A percentile compares a stretch with the other conserved stretches of the same genome.
These are phyloP conservation scores for Tapera naevia DNA, from an alignment of 2,797 vertebrate species.

Conservation along the genomic window DNA sequence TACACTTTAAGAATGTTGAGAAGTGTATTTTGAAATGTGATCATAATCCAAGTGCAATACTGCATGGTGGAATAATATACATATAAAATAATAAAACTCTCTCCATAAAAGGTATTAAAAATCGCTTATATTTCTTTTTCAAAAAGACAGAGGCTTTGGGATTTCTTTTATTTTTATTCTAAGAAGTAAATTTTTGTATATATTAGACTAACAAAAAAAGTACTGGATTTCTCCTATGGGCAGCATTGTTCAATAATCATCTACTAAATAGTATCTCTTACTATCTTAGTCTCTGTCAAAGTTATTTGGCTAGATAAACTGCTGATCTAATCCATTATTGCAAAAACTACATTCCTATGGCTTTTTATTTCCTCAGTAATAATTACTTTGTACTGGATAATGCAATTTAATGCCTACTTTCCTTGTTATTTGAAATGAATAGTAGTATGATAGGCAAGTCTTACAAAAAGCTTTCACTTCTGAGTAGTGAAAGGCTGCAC, in stretches of 20 bases:
- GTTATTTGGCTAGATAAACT: slow-evolving; percentile 25
- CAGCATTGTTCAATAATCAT: neutral
- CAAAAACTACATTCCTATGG: neutral
- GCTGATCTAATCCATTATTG: slow-evolving; percentile 25
- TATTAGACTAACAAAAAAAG: neutral
- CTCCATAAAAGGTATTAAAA: neutral
- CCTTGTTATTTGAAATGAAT: slow-evolving; percentile 48
- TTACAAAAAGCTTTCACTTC: slow-evolving; percentile 45
- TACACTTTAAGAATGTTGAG: neutral
- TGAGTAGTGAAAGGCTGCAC: slow-evolving; percentile 36
- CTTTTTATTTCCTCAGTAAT: slow-evolving; percentile 40
- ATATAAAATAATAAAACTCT: neutral
- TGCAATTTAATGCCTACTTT: slow-evolving; percentile 39
- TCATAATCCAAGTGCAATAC: neutral
- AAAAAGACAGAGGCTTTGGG: neutral
- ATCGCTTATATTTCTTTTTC: neutral
- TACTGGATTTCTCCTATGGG: neutral
- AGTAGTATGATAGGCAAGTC: slow-evolving; percentile 20
- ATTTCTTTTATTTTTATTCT: neutral
- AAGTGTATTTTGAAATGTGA: neutral
- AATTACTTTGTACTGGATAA: slow-evolving; percentile 54
- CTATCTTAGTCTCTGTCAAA: neutral
- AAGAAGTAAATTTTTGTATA: slow-evolving; percentile 20
- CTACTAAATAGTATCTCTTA: neutral
- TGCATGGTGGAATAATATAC: neutral